phyloP scores from a whole-genome alignment of 2,113 vertebrate species.

The Labeo catla region DNA sequence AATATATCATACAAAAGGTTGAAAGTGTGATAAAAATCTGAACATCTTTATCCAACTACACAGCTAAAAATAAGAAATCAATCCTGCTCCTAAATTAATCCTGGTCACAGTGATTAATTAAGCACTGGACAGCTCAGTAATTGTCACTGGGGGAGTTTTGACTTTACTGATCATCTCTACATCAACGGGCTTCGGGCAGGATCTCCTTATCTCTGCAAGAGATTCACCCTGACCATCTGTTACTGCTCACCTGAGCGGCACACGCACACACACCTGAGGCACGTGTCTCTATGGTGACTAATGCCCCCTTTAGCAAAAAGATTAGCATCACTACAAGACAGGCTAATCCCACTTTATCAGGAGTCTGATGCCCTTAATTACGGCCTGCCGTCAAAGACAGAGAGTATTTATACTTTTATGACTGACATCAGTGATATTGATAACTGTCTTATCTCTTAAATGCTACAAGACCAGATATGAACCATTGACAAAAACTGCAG shows the following conservation, averaged over 20 bases:
- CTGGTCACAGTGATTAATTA: slow-evolving; percentile 20
- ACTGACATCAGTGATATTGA: slow-evolving; percentile 9
- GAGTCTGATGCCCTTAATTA: slow-evolving; percentile 43
- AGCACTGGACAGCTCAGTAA: slow-evolving; percentile 21
- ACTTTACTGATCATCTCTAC: slow-evolving; percentile 29
- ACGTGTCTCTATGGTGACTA: slow-evolving; percentile 52
- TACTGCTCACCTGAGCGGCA: slow-evolving; percentile 36
- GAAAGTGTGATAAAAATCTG: not conserved
- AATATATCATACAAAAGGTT: not conserved
- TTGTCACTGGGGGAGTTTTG: slow-evolving; percentile 40
- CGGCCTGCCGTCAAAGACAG: slow-evolving; percentile 23
- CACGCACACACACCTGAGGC: slow-evolving; percentile 44
- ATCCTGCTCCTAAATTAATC: not conserved
- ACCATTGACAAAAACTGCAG: slow-evolving; percentile 10
- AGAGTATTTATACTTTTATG: not conserved
- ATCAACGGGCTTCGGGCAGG: slow-evolving; percentile 11
- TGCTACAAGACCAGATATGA: not conserved
- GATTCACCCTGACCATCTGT: slow-evolving; percentile 42
- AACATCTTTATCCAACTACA: not conserved
- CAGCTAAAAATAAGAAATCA: not conserved
- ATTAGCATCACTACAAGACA: slow-evolving; percentile 53
- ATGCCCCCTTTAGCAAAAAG: slow-evolving; percentile 44
- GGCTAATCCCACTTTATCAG: slow-evolving; percentile 53
- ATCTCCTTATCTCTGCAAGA: slow-evolving; percentile 28
- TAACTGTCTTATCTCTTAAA: slow-evolving; percentile 18